Percentiles rank a stretch among this genome's conserved stretches.
Evolutionary conservation across 2,113 vertebrate genomes (phyloP).

Genomic region (Pachypanchax playfairii): DNA sequence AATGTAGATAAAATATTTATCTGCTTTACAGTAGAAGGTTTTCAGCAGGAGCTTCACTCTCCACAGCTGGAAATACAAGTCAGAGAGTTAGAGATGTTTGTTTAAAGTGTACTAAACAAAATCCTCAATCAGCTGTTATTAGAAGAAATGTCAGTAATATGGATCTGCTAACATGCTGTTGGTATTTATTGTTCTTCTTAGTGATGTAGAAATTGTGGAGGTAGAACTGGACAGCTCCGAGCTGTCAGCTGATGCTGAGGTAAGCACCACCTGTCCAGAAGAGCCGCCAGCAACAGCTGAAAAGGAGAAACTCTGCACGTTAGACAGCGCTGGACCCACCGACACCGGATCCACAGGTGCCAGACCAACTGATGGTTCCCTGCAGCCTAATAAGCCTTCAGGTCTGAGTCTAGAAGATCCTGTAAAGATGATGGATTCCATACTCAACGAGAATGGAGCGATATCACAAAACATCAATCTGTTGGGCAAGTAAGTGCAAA

Average conservation of each 20-base stretch:
- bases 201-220: conserved; percentile 90
- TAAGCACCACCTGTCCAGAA: conserved; percentile 49
- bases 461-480: conserved; percentile 95
- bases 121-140: neutral
- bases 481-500: conserved; percentile 88
- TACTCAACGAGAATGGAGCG: conserved; percentile 89
- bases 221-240: conserved; percentile 82
- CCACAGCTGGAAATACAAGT: too few relatives aligned
- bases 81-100: too few relatives aligned
- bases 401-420: conserved; percentile 88
- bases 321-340: neutral
- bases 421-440: conserved; percentile 95
- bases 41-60: too few relatives aligned
- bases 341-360: neutral
- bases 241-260: conserved; percentile 76
- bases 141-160: neutral
- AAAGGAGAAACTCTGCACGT: conserved; percentile 18
- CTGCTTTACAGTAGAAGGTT: too few relatives aligned
- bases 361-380: conserved; percentile 75
- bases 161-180: neutral
- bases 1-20: too few relatives aligned
- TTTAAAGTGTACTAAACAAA: neutral
- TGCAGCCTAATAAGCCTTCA: conserved; percentile 86
- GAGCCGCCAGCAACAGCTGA: conserved; percentile 8
- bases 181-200: conserved; percentile 47